Conservation (phyloP, 1,140 invertebrate species). For the Bombus soroeensis region DNA sequence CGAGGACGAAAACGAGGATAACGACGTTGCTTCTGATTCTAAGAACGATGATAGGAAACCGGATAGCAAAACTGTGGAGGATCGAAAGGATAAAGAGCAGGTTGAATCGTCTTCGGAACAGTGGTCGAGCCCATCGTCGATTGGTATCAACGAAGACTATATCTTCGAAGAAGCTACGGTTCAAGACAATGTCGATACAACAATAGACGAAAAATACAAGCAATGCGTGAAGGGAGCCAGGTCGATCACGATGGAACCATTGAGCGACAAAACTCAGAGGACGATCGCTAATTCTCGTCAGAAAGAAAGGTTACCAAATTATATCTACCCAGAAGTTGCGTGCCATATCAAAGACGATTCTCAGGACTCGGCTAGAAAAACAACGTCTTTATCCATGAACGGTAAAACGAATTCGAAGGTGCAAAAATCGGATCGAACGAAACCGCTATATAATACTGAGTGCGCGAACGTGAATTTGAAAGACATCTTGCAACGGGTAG, state of each 20-base stretch:
- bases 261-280: constrained; percentile 1
- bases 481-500: constrained; percentile 74
- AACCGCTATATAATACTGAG: constrained; percentile 5
- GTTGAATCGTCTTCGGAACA: constrained; percentile 20
- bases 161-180: constrained; percentile 57
- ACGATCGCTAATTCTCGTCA: constrained; percentile 6
- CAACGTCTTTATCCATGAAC: not conserved
- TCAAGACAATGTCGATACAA: constrained; percentile 68
- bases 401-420: constrained; percentile 31
- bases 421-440: constrained; percentile 27
- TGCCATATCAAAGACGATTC: constrained; percentile 17
- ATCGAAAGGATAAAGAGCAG: not conserved
- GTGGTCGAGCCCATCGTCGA: constrained; percentile 63
- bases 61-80: not conserved
- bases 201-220: constrained; percentile 80
- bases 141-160: constrained; percentile 47
- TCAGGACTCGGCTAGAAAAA: constrained; percentile 33
- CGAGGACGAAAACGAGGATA: constrained; percentile 76
- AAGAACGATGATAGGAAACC: not conserved
- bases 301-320: constrained; percentile 74
- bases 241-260: constrained; percentile 36
- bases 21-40: constrained; percentile 26
- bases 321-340: constrained; percentile 61
- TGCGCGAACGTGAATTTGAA: constrained; percentile 70
- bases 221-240: constrained; percentile 76